phyloP scores from a whole-genome alignment of 2,888 invertebrate species.

The Perithous albicinctus region DNA sequence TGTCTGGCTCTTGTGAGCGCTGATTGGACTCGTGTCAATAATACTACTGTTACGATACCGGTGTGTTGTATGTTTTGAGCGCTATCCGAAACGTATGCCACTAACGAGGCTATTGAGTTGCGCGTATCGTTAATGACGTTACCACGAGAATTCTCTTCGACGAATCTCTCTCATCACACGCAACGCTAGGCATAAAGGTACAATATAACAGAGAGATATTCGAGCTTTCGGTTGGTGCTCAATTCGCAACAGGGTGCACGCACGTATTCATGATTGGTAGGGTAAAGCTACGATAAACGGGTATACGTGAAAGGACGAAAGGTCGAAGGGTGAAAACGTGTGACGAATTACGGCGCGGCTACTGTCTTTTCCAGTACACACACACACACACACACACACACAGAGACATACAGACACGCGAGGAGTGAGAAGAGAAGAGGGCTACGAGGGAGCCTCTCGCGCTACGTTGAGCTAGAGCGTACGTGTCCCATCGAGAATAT shows the following conservation, averaged over 20 bases:
- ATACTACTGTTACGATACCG: neutral
- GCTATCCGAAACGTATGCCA: neutral
- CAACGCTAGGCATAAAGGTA: neutral
- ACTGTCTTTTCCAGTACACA: neutral
- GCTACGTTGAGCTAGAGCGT: neutral
- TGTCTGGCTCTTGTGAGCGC: no score
- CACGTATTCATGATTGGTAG: constrained; percentile 37
- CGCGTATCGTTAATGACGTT: constrained; percentile 4
- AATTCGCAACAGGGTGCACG: constrained; percentile 28
- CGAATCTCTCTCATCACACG: constrained; percentile 14
- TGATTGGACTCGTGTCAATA: neutral
- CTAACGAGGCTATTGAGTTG: constrained; percentile 36
- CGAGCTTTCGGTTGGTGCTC: constrained; percentile 6
- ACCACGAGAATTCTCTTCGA: constrained; percentile 25
- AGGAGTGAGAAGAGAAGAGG: constrained; percentile 1
- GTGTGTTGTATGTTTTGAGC: neutral
- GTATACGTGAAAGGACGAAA: constrained; percentile 48
- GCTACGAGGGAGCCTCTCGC: constrained; percentile 18
- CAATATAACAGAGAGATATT: constrained; percentile 8
- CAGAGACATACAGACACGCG: no score
- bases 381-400: no score
- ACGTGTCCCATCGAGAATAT: constrained; percentile 28
- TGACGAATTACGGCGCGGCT: constrained; percentile 48
- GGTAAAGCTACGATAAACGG: constrained; percentile 34
- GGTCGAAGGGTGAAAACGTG: constrained; percentile 56